Percentiles rank a stretch among this genome's conserved stretches.
These are phyloP conservation scores for Chrysaora quinquecirrha DNA, from an alignment of 30 jellyfish, hydroid and myxozoan genomes.

Conservation along the genomic window DNA sequence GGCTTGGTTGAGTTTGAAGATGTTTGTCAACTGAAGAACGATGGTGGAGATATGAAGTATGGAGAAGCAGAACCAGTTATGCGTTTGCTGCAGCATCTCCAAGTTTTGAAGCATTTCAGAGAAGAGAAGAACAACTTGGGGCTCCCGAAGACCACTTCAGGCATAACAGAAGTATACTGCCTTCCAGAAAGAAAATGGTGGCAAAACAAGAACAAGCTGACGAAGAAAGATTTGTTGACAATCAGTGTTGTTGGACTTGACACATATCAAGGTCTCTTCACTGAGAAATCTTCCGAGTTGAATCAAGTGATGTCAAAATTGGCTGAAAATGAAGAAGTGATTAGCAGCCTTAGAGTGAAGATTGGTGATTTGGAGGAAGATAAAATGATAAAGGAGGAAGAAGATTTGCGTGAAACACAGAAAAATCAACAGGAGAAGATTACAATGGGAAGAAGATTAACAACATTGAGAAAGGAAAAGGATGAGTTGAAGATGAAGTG, in stretches of 20 bases:
- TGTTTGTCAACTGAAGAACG: not conserved
- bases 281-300: not conserved
- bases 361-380: not conserved
- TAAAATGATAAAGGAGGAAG: not conserved
- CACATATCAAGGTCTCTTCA: not conserved
- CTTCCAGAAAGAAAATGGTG: not conserved
- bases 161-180: not conserved
- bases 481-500: constrained; percentile 8
- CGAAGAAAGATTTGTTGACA: constrained; percentile 27
- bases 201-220: not conserved
- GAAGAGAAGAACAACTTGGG: not conserved
- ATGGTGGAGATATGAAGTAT: not conserved
- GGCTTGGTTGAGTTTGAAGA: not conserved
- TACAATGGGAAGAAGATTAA: not conserved
- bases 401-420: not conserved
- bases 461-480: not conserved
- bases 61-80: not conserved
- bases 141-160: not conserved
- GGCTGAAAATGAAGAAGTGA: not conserved
- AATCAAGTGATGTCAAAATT: not conserved
- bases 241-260: constrained; percentile 14
- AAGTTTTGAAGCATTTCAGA: not conserved
- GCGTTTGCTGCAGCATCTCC: not conserved
- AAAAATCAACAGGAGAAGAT: not conserved
- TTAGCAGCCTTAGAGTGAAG: not conserved